Evolutionary conservation across 37 sponge, comb jelly and placozoan species (phyloP).

Genomic region (Beroe ovata): DNA sequence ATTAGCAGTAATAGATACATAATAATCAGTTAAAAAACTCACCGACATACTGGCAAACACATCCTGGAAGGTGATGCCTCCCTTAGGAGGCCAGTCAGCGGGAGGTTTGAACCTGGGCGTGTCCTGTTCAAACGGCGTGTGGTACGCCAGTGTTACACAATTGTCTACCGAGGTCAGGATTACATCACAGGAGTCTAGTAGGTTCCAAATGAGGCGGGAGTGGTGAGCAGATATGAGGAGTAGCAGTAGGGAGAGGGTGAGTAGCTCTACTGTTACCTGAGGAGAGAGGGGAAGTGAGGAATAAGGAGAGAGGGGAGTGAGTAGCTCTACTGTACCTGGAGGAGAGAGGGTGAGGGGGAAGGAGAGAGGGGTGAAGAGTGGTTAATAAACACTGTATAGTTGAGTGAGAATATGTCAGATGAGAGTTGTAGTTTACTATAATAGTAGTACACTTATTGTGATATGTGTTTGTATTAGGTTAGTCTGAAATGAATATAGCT

Average conservation of each 20-base stretch:
- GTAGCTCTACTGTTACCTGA: constrained; percentile 3
- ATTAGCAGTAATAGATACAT: too few relatives aligned
- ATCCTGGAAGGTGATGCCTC: constrained; percentile 21
- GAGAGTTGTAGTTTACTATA: too few relatives aligned
- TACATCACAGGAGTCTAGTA: constrained; percentile 56
- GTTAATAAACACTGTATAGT: not conserved
- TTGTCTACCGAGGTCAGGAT: constrained; percentile 56
- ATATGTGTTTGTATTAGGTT: too few relatives aligned
- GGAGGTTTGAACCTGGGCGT: constrained; percentile 56
- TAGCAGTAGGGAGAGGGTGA: constrained; percentile 40
- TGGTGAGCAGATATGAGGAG: constrained; percentile 38
- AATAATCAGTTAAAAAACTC: too few relatives aligned
- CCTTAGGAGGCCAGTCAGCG: constrained; percentile 23
- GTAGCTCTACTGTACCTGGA: too few relatives aligned
- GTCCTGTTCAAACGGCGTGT: constrained; percentile 10
- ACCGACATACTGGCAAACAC: constrained; percentile 61
- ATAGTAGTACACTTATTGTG: too few relatives aligned
- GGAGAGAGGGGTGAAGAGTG: not conserved
- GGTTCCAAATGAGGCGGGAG: constrained; percentile 52
- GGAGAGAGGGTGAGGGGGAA: not conserved
- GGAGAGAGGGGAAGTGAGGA: too few relatives aligned
- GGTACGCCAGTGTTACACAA: constrained; percentile 20
- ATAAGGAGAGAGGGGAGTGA: too few relatives aligned
- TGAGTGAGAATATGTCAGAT: too few relatives aligned
- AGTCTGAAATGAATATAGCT: too few relatives aligned